phyloP scores from a whole-genome alignment of 2,888 invertebrate genomes.

The Agrypnus murinus region DNA sequence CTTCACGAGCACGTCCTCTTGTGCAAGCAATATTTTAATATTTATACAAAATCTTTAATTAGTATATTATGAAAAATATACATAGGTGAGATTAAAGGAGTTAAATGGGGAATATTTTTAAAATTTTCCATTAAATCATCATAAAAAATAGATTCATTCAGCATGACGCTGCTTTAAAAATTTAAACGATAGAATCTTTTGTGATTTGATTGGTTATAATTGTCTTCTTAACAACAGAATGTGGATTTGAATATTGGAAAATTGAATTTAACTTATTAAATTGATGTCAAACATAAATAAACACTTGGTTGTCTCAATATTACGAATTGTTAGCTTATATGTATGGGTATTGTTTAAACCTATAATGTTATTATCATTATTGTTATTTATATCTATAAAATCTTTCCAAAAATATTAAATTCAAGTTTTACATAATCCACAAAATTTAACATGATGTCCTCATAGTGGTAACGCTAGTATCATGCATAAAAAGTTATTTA shows the following conservation, averaged over 20 bases:
- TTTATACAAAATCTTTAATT: no score
- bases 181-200: constrained; percentile 7
- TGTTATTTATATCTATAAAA: no score
- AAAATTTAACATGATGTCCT: constrained; percentile 16
- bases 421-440: constrained; percentile 7
- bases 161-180: constrained; percentile 10
- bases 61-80: no score
- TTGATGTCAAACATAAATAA: no score
- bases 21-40: no score
- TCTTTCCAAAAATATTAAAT: not conserved
- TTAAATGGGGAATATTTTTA: not conserved
- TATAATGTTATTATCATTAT: no score
- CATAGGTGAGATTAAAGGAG: no score
- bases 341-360: no score
- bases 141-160: constrained; percentile 14
- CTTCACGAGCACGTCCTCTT: constrained; percentile 4
- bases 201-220: constrained; percentile 31
- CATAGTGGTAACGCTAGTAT: constrained; percentile 16
- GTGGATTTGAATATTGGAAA: constrained; percentile 5
- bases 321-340: no score
- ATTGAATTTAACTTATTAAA: not conserved
- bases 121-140: constrained; percentile 23
- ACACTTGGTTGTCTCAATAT: no score
- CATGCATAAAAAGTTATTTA: constrained; percentile 35
- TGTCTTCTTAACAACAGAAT: constrained; percentile 22